phyloP scores from a whole-genome alignment of 2,797 vertebrate genomes.

The Cossypha caffra region DNA sequence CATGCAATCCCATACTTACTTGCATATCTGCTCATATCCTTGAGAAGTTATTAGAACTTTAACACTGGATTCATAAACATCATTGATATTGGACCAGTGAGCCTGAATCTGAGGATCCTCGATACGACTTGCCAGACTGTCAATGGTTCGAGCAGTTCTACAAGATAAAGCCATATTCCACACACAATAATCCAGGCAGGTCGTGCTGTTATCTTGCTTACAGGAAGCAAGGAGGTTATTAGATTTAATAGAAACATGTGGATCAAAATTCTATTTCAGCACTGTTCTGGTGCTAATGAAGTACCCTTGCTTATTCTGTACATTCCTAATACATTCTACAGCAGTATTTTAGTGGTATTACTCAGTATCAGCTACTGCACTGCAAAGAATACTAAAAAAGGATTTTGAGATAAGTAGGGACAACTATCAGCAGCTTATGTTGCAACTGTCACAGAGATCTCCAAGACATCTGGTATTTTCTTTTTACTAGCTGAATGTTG shows the following conservation, averaged over 20 bases:
- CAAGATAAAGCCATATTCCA: not conserved
- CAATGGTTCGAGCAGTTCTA: conserved; percentile 86
- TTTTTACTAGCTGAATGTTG: not conserved
- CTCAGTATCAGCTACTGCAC: not conserved
- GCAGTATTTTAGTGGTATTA: not conserved
- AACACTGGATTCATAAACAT: conserved; percentile 97
- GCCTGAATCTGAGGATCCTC: conserved; percentile 99
- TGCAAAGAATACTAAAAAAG: not conserved
- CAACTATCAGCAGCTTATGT: not conserved
- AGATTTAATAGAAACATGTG: not conserved
- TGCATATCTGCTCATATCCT: conserved; percentile 99
- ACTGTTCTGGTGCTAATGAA: not conserved
- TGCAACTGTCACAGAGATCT: not conserved
- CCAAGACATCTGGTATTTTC: not conserved
- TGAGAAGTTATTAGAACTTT: conserved; percentile 99
- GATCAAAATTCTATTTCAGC: not conserved
- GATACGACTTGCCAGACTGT: conserved; percentile 93
- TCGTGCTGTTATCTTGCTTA: not conserved
- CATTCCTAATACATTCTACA: not conserved
- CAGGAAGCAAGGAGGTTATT: not conserved
- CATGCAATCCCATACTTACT: conserved; percentile 80
- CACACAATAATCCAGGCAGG: not conserved
- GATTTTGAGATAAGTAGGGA: not conserved
- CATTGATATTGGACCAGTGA: conserved; percentile 98
- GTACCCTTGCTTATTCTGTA: not conserved